Evolutionary conservation across 2,888 invertebrate species (phyloP), one percentile per base, ranked within the genome.

Genomic region (Sceliomorpha sp.): DNA sequence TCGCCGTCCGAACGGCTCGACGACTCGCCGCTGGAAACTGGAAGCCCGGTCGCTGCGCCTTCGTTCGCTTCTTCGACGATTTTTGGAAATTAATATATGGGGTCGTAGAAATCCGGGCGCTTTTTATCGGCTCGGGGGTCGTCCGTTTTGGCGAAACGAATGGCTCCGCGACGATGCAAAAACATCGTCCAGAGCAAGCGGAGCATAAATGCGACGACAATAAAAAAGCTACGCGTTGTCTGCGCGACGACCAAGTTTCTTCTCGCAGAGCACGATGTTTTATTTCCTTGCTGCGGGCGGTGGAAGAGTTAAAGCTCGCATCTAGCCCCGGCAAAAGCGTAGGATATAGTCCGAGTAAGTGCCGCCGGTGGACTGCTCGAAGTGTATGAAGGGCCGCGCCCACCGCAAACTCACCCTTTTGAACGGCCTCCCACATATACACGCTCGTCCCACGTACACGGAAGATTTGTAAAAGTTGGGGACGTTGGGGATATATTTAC

Each of bases 381-480:
- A 82, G 80, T 81, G 77, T 80, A 84, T 80, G 80, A 81, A 83
- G 76, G 64, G 67, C 73, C 77, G 74, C 75, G 74, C 72, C 72
- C 73, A 75, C 72, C 70, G 60, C 60, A 72, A 62, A 60, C 58
- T 53, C 59, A 71, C 56, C 72, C 63, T 64, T 36, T 44, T 67
- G 45, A 68, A 64, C 59, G 37, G 53, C 60, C 58, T 42, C 50
- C 51, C 48, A 64, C 64, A 26, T 59, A 48, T 36, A 55, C 60
- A 69, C 58, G 39, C 60, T 70, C 58, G 39, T 70, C 50, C 66
- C 60, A 60, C 75, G 50, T 72, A 70, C 68, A 63, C 74, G 72
- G 75, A 81, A 81, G 82, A 79, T 80, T 82, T 77, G 80, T 79
- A 82, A 84, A 86, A 86, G 79, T 84, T 85, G 78, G 79, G 76